These are phyloP conservation scores for Pteria penguin DNA, from an alignment of 2,888 invertebrate genomes.

Conservation along the genomic window DNA sequence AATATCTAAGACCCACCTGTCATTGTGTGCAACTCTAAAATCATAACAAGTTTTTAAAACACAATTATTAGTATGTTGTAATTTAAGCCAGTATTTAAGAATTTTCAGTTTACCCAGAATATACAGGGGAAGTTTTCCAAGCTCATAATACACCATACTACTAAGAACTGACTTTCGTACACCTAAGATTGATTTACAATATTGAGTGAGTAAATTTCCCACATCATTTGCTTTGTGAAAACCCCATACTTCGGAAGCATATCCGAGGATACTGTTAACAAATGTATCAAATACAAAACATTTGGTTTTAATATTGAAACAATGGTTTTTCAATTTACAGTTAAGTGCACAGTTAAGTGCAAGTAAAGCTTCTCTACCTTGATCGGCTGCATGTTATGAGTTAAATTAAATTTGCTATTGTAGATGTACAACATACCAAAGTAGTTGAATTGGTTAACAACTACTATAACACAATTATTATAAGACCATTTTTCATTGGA, in stretches of 20 bases:
- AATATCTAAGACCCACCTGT: too few species aligned
- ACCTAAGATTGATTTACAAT: too few species aligned
- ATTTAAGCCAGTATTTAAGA: too few species aligned
- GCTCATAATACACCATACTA: too few species aligned
- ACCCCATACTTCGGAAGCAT: constrained; percentile 16
- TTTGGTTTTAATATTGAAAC: background rate
- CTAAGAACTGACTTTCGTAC: too few species aligned
- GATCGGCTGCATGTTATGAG: background rate
- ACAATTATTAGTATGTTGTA: too few species aligned
- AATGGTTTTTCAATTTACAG: background rate
- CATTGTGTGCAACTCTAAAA: too few species aligned
- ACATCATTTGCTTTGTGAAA: background rate
- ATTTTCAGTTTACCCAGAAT: too few species aligned
- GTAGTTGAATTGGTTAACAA: background rate
- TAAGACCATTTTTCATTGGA: background rate
- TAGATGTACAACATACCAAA: background rate
- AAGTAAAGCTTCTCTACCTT: constrained; percentile 9
- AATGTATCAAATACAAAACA: constrained; percentile 23
- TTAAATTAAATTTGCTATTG: background rate
- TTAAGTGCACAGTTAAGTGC: background rate
- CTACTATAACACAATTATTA: background rate
- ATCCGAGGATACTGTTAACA: constrained; percentile 9
- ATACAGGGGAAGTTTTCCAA: too few species aligned
- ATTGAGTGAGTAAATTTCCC: too few species aligned
- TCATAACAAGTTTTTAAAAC: too few species aligned